phyloP scores from a whole-genome alignment of 2,797 vertebrate species.

The Lepilemur ruficaudatus region DNA sequence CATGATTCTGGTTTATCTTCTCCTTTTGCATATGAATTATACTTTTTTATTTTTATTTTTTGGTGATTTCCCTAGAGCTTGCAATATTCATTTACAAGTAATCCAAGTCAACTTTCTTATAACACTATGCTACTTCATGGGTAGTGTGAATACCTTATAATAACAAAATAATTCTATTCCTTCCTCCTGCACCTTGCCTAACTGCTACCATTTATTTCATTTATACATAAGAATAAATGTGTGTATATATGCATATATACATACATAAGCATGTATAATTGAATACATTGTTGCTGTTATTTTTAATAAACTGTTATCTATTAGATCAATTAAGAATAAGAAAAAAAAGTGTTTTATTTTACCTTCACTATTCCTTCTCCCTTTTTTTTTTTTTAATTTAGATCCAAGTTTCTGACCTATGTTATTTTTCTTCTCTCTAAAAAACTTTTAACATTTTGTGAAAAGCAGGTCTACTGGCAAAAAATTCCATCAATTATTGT shows the following conservation, averaged over 20 bases:
- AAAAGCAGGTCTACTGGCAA: not conserved
- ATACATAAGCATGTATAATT: not conserved
- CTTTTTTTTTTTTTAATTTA: not conserved
- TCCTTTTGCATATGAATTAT: not conserved
- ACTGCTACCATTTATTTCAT: not conserved
- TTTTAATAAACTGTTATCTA: not conserved
- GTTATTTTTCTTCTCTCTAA: not conserved
- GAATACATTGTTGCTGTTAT: not conserved
- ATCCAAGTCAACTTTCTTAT: not conserved
- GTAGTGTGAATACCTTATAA: not conserved
- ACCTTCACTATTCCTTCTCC: not conserved
- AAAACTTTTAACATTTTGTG: not conserved
- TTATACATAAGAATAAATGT: not conserved
- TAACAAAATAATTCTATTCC: not conserved
- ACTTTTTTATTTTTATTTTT: not conserved
- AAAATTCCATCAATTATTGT: not conserved
- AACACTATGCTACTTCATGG: not conserved
- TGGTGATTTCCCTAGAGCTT: not conserved
- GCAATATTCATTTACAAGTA: not conserved
- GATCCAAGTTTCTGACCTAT: not conserved
- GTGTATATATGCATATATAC: not conserved
- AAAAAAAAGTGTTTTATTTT: not conserved
- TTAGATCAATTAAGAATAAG: not conserved
- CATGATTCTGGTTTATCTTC: not conserved
- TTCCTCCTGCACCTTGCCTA: not conserved